Base-by-base conservation (phyloP, 2,888 invertebrate species). In the Corythucha ciliata region DNA sequence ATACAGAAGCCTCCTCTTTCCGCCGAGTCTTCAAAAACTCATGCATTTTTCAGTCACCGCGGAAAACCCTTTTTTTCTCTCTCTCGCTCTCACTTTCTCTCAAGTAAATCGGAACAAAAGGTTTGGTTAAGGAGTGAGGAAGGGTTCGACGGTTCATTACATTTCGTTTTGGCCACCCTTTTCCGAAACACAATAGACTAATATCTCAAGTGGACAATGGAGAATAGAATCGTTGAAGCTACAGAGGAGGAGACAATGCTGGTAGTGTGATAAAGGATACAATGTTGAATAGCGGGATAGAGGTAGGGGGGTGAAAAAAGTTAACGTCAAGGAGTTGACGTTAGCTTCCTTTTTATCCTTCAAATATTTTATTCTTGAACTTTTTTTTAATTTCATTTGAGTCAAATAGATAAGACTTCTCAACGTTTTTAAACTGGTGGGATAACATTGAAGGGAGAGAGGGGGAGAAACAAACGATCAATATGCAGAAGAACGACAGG, bases 141-240 rank as follows among this genome's bases (percentile, higher is more conserved):
- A n/a, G n/a, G n/a, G n/a, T n/a, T n/a, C n/a, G n/a, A n/a, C n/a
- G n/a, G n/a, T n/a, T n/a, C n/a, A n/a, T n/a, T n/a, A n/a, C n/a
- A n/a, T n/a, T n/a, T n/a, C n/a, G n/a, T n/a, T n/a, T n/a, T n/a
- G n/a, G n/a, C n/a, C n/a, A n/a, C n/a, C n/a, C n/a, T n/a, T n/a
- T n/a, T n/a, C n/a, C n/a, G n/a, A n/a, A n/a, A n/a, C n/a, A 49
- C 49, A 49, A 49, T 49, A 41, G 33, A 24, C 41, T 48, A 49
- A 49, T 49, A 49, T 49, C 49, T 49, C 41, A 40, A 49, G 40
- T 41, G 49, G 49, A 49, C 49, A 49, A 41, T 33, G 42, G 49
- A 41, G n/a, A n/a, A n/a, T n/a, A n/a, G n/a, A n/a, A n/a, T n/a
- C n/a, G n/a, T n/a, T n/a, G n/a, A n/a, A n/a, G n/a, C n/a, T n/a